Evolutionary conservation across 2,113 vertebrate species (phyloP).

Genomic region (Crotalus tigris): DNA sequence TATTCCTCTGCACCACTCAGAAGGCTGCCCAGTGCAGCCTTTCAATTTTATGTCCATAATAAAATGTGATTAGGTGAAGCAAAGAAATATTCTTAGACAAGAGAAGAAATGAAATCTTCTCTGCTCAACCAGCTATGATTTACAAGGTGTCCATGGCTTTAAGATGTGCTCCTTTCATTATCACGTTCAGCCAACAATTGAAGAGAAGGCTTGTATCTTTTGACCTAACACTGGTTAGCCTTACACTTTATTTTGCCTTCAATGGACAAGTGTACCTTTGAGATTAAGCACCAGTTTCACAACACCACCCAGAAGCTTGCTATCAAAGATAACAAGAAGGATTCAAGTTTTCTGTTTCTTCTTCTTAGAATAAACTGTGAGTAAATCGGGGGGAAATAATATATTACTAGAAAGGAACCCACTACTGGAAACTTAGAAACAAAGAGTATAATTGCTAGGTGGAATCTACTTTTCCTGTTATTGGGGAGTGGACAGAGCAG

Average conservation of each 20-base stretch:
- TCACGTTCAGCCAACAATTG: background rate
- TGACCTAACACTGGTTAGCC: constrained; percentile 24
- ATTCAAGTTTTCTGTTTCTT: constrained; percentile 43
- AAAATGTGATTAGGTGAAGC: constrained; percentile 39
- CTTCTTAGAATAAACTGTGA: constrained; percentile 37
- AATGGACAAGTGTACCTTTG: constrained; percentile 63
- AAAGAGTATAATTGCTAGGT: background rate
- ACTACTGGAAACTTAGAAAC: background rate
- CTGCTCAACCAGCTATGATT: background rate
- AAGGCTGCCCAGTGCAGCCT: constrained; percentile 47
- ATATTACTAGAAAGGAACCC: constrained; percentile 20
- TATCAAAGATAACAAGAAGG: constrained; percentile 55
- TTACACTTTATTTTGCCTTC: constrained; percentile 54
- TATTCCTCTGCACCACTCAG: constrained; percentile 54
- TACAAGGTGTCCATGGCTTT: constrained; percentile 20
- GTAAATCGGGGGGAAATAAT: constrained; percentile 7
- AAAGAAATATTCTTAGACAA: constrained; percentile 30
- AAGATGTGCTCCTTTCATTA: constrained; percentile 24
- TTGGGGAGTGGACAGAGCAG: background rate
- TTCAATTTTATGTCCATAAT: constrained; percentile 40
- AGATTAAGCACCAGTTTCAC: constrained; percentile 60
- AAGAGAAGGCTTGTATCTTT: constrained; percentile 33
- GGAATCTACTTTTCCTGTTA: background rate
- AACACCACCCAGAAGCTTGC: constrained; percentile 49
- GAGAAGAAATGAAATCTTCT: background rate